Base-by-base conservation (phyloP, 1,140 invertebrate species). In the Rhizoglyphus robini region DNA sequence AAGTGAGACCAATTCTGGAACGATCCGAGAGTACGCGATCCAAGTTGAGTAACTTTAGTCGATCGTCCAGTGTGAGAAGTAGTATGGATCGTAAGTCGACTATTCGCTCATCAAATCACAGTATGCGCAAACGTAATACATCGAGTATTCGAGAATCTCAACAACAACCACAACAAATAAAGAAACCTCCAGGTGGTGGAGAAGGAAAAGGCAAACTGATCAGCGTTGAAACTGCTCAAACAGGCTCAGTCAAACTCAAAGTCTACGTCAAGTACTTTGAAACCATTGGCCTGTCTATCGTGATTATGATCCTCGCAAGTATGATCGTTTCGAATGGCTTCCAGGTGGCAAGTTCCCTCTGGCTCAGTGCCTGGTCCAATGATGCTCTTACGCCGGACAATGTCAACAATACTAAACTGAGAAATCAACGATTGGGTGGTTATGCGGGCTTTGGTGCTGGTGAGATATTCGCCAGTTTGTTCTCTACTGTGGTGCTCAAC, bases 371-470 rank as follows among this genome's bases (percentile, higher is more conserved):
- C 27, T 77, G 76, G 76, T 74, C 73, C 62, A 73, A 78, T 63
- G 74, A 78, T 66, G 68, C 73, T 3, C 25, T 67, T 2, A 54
- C 71, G 54, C 67, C 68, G 20, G 34, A 13, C 0, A 48, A 47
- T 27, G 30, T 13, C 2, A 47, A 59, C 27, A 75, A 85, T 73
- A 81, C 76, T n/a, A 69, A 23, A 79, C 79, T 71, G 71, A 77
- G 87, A 68, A 83, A 93, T 74, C 79, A 88, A 74, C 91, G 91
- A 74, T 80, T 95, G 51, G 88, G 87, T 68, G 86, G 92, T 27
- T 95, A 95, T 75, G 88, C 86, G 65, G 87, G 81, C 29, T 82
- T 93, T 60, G 90, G 90, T 68, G 74, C 88, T 60, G 86, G 86
- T 61, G 90, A 94, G 86, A 66, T 67, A 60, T 23, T 65, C 15